Conservation (phyloP, 1,140 invertebrate genomes). For the Colletes latitarsis region DNA sequence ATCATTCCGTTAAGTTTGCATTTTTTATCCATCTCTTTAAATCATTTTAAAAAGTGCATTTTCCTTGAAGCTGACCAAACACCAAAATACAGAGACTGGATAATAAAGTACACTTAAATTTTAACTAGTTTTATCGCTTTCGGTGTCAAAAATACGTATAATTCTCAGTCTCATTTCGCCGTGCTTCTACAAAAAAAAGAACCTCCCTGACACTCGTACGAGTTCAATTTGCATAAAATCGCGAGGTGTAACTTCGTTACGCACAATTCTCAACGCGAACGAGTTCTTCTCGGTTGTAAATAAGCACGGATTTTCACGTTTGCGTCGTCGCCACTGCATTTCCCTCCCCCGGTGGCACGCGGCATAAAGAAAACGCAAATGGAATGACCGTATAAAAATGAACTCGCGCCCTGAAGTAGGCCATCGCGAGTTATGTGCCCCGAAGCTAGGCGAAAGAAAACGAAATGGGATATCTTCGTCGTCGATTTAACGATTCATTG, state of each 20-base stretch:
- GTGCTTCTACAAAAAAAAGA: no score
- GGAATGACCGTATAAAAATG: constrained; percentile 1
- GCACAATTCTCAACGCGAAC: not conserved
- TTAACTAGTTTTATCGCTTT: not conserved
- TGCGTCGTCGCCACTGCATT: not conserved
- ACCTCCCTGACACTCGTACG: no score
- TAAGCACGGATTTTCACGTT: not conserved
- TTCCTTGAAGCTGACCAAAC: no score
- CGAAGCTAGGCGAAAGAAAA: not conserved
- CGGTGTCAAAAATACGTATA: no score
- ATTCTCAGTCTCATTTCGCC: no score
- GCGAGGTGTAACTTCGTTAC: not conserved
- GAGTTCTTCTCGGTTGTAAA: not conserved
- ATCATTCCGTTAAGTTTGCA: no score
- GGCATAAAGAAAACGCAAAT: not conserved
- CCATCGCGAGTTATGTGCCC: not conserved
- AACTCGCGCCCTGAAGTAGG: not conserved
- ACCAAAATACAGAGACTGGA: not conserved
- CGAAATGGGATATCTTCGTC: not conserved
- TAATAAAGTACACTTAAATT: not conserved
- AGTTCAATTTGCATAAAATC: not conserved
- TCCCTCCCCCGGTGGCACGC: not conserved
- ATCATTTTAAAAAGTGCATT: no score
- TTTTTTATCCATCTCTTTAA: no score
- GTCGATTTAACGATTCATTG: not conserved